Conservation (phyloP, 2,797 vertebrate species). For the Spondyliosoma cantharus region DNA sequence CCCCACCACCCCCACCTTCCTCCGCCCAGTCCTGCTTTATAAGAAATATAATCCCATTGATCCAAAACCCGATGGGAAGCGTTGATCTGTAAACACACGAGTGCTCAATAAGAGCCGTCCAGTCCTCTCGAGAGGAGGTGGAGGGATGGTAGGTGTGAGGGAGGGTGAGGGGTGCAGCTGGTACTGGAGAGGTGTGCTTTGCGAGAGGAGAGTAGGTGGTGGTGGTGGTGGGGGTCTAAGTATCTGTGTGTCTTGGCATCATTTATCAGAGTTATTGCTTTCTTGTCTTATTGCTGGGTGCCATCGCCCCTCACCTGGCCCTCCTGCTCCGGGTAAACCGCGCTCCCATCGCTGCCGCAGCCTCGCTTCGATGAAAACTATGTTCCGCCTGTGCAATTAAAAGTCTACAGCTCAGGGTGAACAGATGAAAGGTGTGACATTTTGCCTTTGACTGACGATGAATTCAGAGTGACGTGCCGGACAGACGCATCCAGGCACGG, state of each 20-base stretch:
- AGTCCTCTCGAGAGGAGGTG: conserved; percentile 64
- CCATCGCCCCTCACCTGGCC: conserved; percentile 65
- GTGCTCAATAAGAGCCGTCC: conserved; percentile 78
- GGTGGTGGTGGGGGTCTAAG: conserved; percentile 31
- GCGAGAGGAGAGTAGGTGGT: conserved; percentile 26
- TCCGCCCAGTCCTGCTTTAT: conserved; percentile 69
- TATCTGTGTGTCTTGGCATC: conserved; percentile 75
- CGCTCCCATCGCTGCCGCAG: conserved; percentile 17
- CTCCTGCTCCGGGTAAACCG: conserved; percentile 34
- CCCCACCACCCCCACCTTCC: conserved; percentile 34
- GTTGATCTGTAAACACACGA: conserved; percentile 82
- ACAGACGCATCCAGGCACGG: conserved; percentile 61
- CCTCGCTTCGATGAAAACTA: conserved; percentile 53
- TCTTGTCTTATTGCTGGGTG: conserved; percentile 75
- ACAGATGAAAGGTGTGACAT: conserved; percentile 78
- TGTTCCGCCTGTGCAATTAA: conserved; percentile 76
- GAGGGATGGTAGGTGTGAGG: conserved; percentile 49
- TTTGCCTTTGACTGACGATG: conserved; percentile 75
- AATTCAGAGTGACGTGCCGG: conserved; percentile 70
- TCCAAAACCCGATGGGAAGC: conserved; percentile 80
- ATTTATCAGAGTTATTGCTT: conserved; percentile 85
- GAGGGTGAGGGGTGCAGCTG: conserved; percentile 44
- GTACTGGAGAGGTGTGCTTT: conserved; percentile 56
- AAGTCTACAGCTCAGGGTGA: conserved; percentile 60
- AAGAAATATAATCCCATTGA: conserved; percentile 85